Percentiles rank a stretch among this genome's conserved stretches.
Evolutionary conservation across 2,113 vertebrate genomes (phyloP).

Genomic region (Rhinopomastus cyanomelas): DNA sequence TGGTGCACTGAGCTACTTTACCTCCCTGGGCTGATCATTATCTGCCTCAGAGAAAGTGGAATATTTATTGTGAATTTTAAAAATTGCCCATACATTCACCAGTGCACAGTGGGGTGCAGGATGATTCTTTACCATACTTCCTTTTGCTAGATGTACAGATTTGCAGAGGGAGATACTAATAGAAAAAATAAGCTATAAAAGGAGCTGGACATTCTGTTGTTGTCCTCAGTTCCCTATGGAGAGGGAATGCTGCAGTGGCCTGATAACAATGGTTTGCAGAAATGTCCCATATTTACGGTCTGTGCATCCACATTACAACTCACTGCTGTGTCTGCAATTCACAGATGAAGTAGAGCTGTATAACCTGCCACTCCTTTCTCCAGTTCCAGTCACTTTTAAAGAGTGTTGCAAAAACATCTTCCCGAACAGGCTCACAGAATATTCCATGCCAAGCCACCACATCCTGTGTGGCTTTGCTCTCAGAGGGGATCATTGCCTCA

Average conservation of each 20-base stretch:
- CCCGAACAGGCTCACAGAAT: not conserved
- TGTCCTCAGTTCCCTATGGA: accelerated
- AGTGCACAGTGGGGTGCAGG: not conserved
- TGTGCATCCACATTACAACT: not conserved
- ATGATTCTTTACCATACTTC: not conserved
- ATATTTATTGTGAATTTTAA: not conserved
- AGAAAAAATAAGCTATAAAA: not conserved
- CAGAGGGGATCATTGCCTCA: not conserved
- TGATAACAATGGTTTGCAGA: not conserved
- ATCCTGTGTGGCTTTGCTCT: not conserved
- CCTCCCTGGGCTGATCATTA: not conserved
- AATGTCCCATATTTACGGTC: not conserved
- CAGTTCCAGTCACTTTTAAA: not conserved
- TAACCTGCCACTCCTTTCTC: not conserved
- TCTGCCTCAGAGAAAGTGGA: not conserved
- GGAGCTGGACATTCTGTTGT: not conserved
- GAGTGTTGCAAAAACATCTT: not conserved
- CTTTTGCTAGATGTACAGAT: not conserved
- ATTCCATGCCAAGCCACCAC: not conserved
- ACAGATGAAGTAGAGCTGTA: not conserved
- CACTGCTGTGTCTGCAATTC: not conserved
- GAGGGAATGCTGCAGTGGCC: not conserved
- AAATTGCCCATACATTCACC: not conserved
- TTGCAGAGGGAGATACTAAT: not conserved
- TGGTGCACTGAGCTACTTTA: not conserved